Conservation (phyloP, 2,888 invertebrate genomes). For the Drosophila maculinotata region DNA sequence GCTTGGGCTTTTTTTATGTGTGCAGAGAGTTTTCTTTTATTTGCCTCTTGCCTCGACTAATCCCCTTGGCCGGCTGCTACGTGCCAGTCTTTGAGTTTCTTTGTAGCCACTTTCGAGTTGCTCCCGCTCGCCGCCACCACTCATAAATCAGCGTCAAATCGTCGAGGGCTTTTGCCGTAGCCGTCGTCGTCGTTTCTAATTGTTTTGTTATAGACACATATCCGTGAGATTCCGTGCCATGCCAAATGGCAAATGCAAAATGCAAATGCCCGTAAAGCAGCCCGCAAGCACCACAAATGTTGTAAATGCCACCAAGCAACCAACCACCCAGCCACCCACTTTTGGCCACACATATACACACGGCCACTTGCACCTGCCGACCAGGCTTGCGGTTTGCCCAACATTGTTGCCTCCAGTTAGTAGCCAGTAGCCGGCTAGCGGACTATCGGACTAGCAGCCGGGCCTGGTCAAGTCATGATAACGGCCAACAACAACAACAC, state of each 20-base stretch:
- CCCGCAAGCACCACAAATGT: constrained; percentile 65
- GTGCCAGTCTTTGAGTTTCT: constrained; percentile 74
- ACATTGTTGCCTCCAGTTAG: constrained; percentile 62
- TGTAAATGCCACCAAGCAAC: constrained; percentile 71
- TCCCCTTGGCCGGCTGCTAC: constrained; percentile 66
- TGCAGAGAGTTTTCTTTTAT: constrained; percentile 67
- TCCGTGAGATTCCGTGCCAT: constrained; percentile 64
- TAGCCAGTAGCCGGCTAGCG: too few relatives aligned
- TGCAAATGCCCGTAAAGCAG: constrained; percentile 65
- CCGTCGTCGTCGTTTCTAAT: constrained; percentile 64
- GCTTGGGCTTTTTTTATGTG: constrained; percentile 64
- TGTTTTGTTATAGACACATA: constrained; percentile 81
- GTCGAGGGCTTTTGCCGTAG: constrained; percentile 64
- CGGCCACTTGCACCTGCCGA: constrained; percentile 62
- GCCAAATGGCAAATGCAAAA: constrained; percentile 59
- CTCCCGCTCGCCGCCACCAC: constrained; percentile 26
- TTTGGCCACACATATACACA: constrained; percentile 21
- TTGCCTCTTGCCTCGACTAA: constrained; percentile 70
- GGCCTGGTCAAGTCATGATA: constrained; percentile 56
- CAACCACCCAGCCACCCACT: not conserved
- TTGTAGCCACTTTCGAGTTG: constrained; percentile 21
- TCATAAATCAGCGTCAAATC: constrained; percentile 80
- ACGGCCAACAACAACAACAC: constrained; percentile 50
- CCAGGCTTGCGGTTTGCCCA: constrained; percentile 57
- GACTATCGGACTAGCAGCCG: too few relatives aligned